Percentiles rank a stretch among this genome's conserved stretches.
Conservation (phyloP, 2,113 vertebrate genomes). For the Tapirus terrestris region DNA sequence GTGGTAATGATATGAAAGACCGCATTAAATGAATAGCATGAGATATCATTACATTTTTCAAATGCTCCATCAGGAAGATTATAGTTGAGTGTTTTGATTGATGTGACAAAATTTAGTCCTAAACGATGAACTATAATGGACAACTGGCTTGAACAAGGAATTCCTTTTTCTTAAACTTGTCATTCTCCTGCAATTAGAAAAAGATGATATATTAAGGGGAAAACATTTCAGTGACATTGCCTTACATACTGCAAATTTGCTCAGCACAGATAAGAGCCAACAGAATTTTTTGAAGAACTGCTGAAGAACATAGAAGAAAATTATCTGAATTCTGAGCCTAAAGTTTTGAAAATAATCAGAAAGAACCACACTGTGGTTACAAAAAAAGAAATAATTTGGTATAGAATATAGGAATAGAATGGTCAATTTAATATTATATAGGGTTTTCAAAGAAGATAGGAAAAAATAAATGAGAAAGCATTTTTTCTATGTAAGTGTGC, state of each 20-base stretch:
- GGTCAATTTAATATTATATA: not conserved
- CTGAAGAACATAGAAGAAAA: not conserved
- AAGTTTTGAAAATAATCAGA: not conserved
- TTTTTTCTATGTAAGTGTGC: not conserved
- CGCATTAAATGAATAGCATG: slow-evolving; percentile 19
- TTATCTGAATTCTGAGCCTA: not conserved
- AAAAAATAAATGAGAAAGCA: not conserved
- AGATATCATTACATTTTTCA: slow-evolving; percentile 25
- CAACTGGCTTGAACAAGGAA: not conserved
- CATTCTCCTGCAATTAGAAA: not conserved
- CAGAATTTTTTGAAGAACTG: not conserved
- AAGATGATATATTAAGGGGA: not conserved
- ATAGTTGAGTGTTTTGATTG: slow-evolving; percentile 14
- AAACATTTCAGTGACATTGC: not conserved
- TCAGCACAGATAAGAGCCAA: not conserved
- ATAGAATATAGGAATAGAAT: not conserved
- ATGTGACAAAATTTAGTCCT: slow-evolving; percentile 40
- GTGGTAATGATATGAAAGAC: slow-evolving; percentile 51
- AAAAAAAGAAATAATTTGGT: not conserved
- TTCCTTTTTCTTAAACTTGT: slow-evolving; percentile 30
- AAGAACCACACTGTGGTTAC: not conserved
- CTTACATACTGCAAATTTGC: not conserved
- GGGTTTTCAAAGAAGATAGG: not conserved
- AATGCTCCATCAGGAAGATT: slow-evolving; percentile 60
- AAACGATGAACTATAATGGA: not conserved